phyloP scores from a whole-genome alignment of 1,140 invertebrate genomes.

The Drosophila tristis region DNA sequence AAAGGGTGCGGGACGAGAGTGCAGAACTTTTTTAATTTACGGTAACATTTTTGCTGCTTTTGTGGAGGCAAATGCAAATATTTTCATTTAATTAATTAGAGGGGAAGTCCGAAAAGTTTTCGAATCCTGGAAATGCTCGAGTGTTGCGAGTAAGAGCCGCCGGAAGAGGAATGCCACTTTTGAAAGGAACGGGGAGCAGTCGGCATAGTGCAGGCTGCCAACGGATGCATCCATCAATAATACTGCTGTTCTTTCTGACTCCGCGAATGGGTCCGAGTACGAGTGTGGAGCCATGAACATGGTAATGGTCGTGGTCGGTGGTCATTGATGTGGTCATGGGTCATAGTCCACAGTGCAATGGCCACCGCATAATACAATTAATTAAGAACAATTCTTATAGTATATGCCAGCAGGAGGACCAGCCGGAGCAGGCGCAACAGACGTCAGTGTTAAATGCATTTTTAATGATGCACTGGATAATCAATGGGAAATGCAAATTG shows the following conservation, averaged over 20 bases:
- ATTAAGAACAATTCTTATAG: conserved; percentile 65
- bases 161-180: not conserved
- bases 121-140: not conserved
- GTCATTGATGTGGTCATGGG: no score
- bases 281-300: no score
- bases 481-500: conserved; percentile 58
- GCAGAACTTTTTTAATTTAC: conserved; percentile 72
- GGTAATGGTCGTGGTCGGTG: no score
- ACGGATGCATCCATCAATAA: conserved; percentile 14
- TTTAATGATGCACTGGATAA: conserved; percentile 73
- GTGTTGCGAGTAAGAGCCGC: not conserved
- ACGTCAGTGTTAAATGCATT: conserved; percentile 66
- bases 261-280: no score
- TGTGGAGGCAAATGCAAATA: conserved; percentile 57
- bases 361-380: conserved; percentile 58
- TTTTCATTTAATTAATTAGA: conserved; percentile 75
- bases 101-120: conserved; percentile 12
- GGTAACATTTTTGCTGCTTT: conserved; percentile 27
- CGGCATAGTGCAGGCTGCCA: no score
- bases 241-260: conserved; percentile 19
- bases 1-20: conserved; percentile 4
- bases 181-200: no score
- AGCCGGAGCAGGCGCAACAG: not conserved
- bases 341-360: conserved; percentile 10
- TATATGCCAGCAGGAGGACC: conserved; percentile 11